Base-by-base conservation (phyloP, 2,113 vertebrate genomes). In the Cyprinodon brontotheroides region DNA sequence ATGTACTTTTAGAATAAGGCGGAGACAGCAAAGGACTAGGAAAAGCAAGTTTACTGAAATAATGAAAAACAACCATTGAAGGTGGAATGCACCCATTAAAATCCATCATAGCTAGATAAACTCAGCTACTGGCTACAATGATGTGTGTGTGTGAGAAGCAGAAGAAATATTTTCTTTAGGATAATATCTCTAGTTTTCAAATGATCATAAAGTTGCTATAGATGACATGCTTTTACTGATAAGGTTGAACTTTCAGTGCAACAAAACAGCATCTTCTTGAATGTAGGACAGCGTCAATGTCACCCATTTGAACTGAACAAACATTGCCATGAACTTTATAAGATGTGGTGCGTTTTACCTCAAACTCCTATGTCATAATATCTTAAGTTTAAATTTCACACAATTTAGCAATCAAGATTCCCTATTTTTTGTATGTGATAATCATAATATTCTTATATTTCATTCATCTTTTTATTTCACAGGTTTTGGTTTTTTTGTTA, bases 1-100 rank as follows among this genome's bases (percentile, higher is more conserved):
- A 78, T 71, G 38, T 75, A 83, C 85, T 75, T 53, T 74, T 60
- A 70, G 70, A 82, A 85, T 77, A 89, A 78, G 81, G 68, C 61
- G 75, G 77, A 79, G 76, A 79, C 40, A 43, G 66, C 53, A 71
- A 65, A 15, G 39, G 48, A 15, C 38, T 43, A 70, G 20, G 63
- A 68, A 73, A 9, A 20, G 11, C 1, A 4, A 12, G 47, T 68
- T 37, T 57, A 57, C 15, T 48, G 10, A 70, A 59, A 47, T 36
- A 78, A 76, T 8, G 59, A n/a, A 60, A 75, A 77, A 63, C 60
- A 75, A 37, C 17, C 50, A 22, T 62, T 63, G 6, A 75, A 79
- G 70, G 72, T 85, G n/a, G 50, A 80, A 68, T 57, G 20, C 53
- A 53, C 59, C 53, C 29, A 48, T 43, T 29, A 57, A 78, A 48